phyloP scores from a whole-genome alignment of 2,888 invertebrate species.

The Anorthoa munda region DNA sequence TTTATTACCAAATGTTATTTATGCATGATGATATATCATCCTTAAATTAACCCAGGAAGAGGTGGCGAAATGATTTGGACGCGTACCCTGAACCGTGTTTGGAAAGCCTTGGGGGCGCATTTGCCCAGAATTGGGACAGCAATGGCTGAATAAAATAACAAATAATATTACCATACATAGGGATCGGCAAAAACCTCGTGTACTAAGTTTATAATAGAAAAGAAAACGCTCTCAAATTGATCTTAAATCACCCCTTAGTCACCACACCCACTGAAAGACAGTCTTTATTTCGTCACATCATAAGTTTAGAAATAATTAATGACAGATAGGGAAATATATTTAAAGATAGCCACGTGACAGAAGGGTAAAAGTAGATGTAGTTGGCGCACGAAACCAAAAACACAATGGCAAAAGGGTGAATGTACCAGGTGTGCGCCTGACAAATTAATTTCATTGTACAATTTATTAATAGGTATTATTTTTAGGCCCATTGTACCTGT shows the following conservation, averaged over 20 bases:
- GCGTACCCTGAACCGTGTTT: too few relatives aligned
- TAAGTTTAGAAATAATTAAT: constrained; percentile 35
- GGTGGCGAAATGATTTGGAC: too few relatives aligned
- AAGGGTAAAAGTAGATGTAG: constrained; percentile 38
- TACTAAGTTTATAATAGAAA: background rate
- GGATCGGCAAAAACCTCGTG: background rate
- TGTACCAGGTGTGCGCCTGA: constrained; percentile 42
- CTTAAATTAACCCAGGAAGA: too few relatives aligned
- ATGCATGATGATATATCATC: too few relatives aligned
- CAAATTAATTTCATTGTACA: constrained; percentile 31
- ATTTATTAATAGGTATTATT: constrained; percentile 18
- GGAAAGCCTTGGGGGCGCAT: too few relatives aligned
- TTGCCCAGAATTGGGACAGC: too few relatives aligned
- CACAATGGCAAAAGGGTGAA: constrained; percentile 16
- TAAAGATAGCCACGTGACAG: constrained; percentile 40
- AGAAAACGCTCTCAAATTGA: background rate
- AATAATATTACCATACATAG: background rate
- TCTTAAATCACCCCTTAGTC: background rate
- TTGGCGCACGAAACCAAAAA: constrained; percentile 46
- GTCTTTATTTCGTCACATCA: constrained; percentile 24
- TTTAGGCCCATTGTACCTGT: constrained; percentile 35
- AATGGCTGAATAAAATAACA: too few relatives aligned
- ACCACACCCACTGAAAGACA: background rate
- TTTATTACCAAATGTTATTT: too few relatives aligned
- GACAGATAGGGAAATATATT: constrained; percentile 51